Evolutionary conservation across 1,140 invertebrate genomes (phyloP).

Genomic region (Campodea augens): DNA sequence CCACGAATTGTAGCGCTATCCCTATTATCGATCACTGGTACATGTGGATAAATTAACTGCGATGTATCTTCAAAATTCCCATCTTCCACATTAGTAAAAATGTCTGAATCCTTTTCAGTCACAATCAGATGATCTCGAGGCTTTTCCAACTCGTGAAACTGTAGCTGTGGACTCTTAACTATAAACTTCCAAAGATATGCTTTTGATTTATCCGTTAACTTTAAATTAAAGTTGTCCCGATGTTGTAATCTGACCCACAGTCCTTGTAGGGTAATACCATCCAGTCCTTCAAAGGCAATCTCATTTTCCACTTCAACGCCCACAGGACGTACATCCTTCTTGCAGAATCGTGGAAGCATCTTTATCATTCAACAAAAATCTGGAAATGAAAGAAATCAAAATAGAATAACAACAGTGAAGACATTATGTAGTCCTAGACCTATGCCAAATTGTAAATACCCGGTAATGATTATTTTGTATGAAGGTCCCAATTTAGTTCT

Average conservation of each 20-base stretch:
- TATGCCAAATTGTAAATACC: too few species aligned
- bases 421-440: too few species aligned
- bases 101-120: constrained; percentile 29
- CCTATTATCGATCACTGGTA: constrained; percentile 27
- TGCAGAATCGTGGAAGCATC: too few species aligned
- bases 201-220: constrained; percentile 13
- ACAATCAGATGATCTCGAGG: constrained; percentile 2
- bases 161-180: not conserved
- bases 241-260: constrained; percentile 8
- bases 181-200: not conserved
- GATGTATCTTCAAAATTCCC: constrained; percentile 28
- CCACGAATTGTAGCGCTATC: too few species aligned
- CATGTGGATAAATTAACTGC: constrained; percentile 40
- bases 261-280: constrained; percentile 57
- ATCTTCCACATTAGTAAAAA: constrained; percentile 30
- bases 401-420: too few species aligned
- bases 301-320: constrained; percentile 36
- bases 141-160: not conserved
- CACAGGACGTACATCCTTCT: too few species aligned
- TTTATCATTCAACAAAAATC: too few species aligned
- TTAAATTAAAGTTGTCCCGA: constrained; percentile 3
- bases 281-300: constrained; percentile 57
- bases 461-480: too few species aligned
- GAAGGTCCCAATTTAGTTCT: too few species aligned
- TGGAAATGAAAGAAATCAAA: too few species aligned